Percentiles rank a stretch among this genome's conserved stretches.
phyloP scores from a whole-genome alignment of 64 coral and sea anemone species.

The Porites australiensis region DNA sequence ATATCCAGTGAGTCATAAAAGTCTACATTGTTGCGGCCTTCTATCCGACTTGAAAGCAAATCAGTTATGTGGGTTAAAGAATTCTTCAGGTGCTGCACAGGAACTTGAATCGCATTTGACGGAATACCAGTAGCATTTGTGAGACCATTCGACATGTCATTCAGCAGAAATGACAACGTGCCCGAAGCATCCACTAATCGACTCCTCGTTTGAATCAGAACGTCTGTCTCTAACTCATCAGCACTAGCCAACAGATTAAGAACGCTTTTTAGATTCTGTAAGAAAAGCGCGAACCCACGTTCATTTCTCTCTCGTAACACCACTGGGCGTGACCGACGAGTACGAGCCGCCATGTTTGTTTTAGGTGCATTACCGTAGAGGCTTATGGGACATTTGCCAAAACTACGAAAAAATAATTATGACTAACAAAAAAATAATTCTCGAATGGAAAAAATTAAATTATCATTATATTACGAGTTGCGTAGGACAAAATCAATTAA shows the following conservation, averaged over 20 bases:
- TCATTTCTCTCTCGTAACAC: constrained; percentile 54
- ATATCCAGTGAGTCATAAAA: neutral
- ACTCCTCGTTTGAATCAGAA: constrained; percentile 10
- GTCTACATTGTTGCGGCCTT: neutral
- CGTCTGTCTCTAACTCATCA: neutral
- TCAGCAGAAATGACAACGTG: constrained; percentile 17
- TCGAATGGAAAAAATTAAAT: too few species aligned
- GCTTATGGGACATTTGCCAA: too few species aligned
- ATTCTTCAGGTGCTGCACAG: constrained; percentile 32
- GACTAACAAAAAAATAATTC: too few species aligned
- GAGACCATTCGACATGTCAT: constrained; percentile 7
- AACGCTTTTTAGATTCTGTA: constrained; percentile 30
- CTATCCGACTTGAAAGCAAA: constrained; percentile 8
- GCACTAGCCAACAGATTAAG: neutral
- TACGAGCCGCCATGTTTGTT: too few species aligned
- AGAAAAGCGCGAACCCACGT: constrained; percentile 15
- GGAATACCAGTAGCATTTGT: constrained; percentile 44
- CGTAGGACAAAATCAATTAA: too few species aligned
- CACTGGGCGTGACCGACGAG: neutral
- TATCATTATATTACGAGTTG: too few species aligned
- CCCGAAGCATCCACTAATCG: constrained; percentile 65
- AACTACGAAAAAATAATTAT: too few species aligned
- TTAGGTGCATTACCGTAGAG: too few species aligned
- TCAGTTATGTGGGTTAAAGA: constrained; percentile 17
- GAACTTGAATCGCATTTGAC: constrained; percentile 11